Evolutionary conservation across 2,797 vertebrate genomes (phyloP).

Genomic region (Podarcis siculus): DNA sequence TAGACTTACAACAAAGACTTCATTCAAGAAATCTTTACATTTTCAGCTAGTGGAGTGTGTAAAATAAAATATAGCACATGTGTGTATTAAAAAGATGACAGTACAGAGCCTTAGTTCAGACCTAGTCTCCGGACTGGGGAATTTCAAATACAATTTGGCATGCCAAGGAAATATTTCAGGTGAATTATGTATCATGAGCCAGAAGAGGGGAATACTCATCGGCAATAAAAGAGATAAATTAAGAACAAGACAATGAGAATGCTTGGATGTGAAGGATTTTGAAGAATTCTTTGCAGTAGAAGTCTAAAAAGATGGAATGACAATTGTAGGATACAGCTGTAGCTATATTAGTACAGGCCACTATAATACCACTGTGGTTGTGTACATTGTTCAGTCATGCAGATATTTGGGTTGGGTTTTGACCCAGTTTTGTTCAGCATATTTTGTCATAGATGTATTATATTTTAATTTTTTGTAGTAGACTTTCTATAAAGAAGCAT

Average conservation of each 20-base stretch:
- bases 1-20: neutral
- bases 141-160: neutral
- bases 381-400: neutral
- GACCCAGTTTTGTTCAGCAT: too few relatives aligned
- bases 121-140: neutral
- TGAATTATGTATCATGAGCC: neutral
- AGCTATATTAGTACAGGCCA: neutral
- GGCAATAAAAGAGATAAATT: neutral
- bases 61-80: neutral
- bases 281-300: neutral
- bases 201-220: neutral
- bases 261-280: neutral
- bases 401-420: too few relatives aligned
- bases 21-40: neutral
- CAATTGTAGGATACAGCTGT: neutral
- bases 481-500: too few relatives aligned
- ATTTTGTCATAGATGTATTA: too few relatives aligned
- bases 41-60: neutral
- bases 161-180: neutral
- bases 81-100: neutral
- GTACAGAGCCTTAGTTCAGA: neutral
- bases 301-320: constrained; percentile 1
- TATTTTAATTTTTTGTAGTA: too few relatives aligned
- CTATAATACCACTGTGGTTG: neutral
- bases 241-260: neutral